phyloP scores from a whole-genome alignment of 2,888 invertebrate genomes.

The Augochlorella aurata region DNA sequence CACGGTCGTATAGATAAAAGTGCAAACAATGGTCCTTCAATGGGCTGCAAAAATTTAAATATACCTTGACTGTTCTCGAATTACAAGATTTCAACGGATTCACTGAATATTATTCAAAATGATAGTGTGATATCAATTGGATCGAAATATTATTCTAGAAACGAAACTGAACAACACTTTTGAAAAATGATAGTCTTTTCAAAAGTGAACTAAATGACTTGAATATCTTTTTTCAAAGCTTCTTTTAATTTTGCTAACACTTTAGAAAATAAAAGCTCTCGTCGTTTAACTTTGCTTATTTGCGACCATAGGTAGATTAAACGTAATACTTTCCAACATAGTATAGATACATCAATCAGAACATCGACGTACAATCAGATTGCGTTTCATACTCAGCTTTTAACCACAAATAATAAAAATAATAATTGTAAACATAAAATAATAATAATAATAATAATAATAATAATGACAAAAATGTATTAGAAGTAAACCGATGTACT shows the following conservation, averaged over 20 bases:
- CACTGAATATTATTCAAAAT: background rate
- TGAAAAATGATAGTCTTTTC: background rate
- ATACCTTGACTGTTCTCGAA: background rate
- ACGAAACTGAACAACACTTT: background rate
- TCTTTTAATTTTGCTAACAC: too few relatives aligned
- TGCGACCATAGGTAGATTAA: too few relatives aligned
- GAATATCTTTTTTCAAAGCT: too few relatives aligned
- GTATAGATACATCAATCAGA: too few relatives aligned
- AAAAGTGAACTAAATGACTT: too few relatives aligned
- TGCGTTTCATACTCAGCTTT: background rate
- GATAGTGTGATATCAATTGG: background rate
- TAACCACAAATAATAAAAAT: background rate
- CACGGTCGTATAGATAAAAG: background rate
- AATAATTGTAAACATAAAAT: too few relatives aligned
- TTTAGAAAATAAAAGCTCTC: too few relatives aligned
- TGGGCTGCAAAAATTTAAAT: background rate
- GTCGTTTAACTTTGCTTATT: too few relatives aligned
- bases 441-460: background rate
- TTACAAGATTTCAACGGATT: background rate
- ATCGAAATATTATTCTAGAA: background rate
- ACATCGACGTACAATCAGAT: background rate
- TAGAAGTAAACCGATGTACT: background rate
- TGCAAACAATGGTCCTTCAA: background rate
- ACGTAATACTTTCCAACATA: too few relatives aligned
- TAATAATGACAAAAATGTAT: background rate